Base-by-base conservation (phyloP, 2,888 invertebrate genomes). In the Ochropacha duplaris region DNA sequence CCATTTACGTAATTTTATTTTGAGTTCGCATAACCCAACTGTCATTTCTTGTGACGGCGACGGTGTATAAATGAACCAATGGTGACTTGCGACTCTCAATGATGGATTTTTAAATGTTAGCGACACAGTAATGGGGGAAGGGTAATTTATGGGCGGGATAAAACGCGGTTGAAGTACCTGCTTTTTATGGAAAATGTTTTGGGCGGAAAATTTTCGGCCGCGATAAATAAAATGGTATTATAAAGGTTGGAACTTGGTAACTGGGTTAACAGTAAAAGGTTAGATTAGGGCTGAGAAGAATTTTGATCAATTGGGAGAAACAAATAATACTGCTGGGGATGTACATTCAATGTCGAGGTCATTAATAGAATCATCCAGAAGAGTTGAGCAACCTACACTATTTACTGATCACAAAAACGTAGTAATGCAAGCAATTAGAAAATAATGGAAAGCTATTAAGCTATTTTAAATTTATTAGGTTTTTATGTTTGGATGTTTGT, bases 101-200 rank as follows among this genome's bases (percentile, higher is more conserved):
- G 89, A 90, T 89, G 88, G 87, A 87, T 87, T 87, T 88, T 89
- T 89, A 88, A 90, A 90, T 88, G 88, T 76, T 79, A 76, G 81
- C 80, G 83, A 86, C 85, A 87, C 78, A 71, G 80, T 79, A 79
- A 79, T 76, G 75, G 76, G 73, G 77, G 74, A 68, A 77, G 76
- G 75, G 79, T 86, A 84, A 86, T 87, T 87, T 87, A 87, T 86
- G 83, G 71, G 68, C 61, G 66, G 68, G 62, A 59, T 62, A 65
- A 71, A 72, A 68, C 61, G 64, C 62, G 59, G 52, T 58, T 62
- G 62, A 54, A 59, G 65, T 65, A 66, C 65, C 57, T 59, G 57
- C 58, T 60, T 49, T 64, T 55, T 59, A 61, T 60, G 56, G 28
- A 34, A 58, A 54, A 56, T 56, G 54, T 50, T 56, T 54, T 39